These are phyloP conservation scores for Hypomecis atomaria DNA, from an alignment of 2,888 invertebrate species.

Conservation along the genomic window DNA sequence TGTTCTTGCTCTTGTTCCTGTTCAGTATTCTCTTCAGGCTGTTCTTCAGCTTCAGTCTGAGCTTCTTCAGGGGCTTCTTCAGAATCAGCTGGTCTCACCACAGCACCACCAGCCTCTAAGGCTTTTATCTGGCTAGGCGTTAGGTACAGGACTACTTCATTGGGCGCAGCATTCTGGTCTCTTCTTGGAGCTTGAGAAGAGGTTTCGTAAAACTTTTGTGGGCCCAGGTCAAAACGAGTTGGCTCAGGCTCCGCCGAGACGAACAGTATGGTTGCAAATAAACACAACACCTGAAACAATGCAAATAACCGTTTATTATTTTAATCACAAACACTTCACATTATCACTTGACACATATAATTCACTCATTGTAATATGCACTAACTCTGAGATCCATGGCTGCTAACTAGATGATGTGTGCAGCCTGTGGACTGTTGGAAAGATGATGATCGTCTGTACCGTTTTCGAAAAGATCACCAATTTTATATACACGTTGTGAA, in stretches of 20 bases:
- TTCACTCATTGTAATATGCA: constrained; percentile 24
- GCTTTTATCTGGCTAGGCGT: constrained; percentile 68
- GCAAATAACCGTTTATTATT: constrained; percentile 16
- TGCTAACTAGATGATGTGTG: constrained; percentile 46
- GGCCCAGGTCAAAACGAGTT: constrained; percentile 52
- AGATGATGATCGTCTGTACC: constrained; percentile 56
- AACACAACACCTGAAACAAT: constrained; percentile 59
- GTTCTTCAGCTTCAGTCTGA: constrained; percentile 37
- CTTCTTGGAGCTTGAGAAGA: constrained; percentile 39
- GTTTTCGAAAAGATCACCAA: constrained; percentile 54
- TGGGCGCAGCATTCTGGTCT: constrained; percentile 51
- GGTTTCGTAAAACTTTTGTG: constrained; percentile 53
- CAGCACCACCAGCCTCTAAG: constrained; percentile 58
- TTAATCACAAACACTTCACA: constrained; percentile 4
- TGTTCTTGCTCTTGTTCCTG: constrained; percentile 36
- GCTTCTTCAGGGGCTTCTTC: constrained; percentile 35
- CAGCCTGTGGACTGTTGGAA: constrained; percentile 51
- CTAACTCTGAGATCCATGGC: constrained; percentile 63
- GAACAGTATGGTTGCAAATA: constrained; percentile 50
- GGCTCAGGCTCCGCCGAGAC: constrained; percentile 48
- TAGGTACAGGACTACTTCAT: constrained; percentile 68
- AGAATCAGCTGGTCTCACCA: constrained; percentile 47
- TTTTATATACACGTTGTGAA: constrained; percentile 67
- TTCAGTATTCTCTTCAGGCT: constrained; percentile 36
- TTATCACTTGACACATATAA: constrained; percentile 10